Evolutionary conservation across 1,140 invertebrate genomes (phyloP).

Genomic region (Papilio aristodemus): DNA sequence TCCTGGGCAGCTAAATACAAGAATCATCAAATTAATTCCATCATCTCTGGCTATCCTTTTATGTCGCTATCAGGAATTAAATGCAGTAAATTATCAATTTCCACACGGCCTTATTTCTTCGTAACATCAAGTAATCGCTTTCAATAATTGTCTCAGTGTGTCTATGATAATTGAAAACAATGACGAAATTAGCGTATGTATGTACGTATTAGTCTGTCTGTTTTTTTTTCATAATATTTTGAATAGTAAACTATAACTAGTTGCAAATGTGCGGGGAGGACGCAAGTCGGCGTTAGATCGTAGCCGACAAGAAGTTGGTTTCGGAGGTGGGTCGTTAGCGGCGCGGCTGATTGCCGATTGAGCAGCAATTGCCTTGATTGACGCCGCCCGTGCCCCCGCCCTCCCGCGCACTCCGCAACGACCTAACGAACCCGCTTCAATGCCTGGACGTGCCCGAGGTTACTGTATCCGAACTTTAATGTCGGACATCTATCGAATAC

Average conservation of each 20-base stretch:
- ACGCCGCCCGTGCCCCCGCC: conserved; percentile 51
- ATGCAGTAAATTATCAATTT: no score
- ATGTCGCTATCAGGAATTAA: no score
- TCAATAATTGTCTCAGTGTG: no score
- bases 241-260: conserved; percentile 35
- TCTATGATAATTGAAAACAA: no score
- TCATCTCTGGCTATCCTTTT: no score
- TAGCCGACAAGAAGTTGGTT: conserved; percentile 71
- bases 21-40: no score
- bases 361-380: conserved; percentile 81
- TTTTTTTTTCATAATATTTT: no score
- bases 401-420: conserved; percentile 31
- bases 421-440: conserved; percentile 79
- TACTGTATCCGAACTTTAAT: conserved; percentile 2
- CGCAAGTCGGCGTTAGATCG: conserved; percentile 51
- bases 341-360: conserved; percentile 79
- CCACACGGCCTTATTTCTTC: no score
- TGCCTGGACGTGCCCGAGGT: conserved; percentile 62
- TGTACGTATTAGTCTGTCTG: no score
- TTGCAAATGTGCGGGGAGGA: conserved; percentile 48
- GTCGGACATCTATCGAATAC: conserved; percentile 24
- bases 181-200: no score
- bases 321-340: conserved; percentile 70
- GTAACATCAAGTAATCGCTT: no score
- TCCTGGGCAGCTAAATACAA: no score